Base-by-base conservation (phyloP, 2,888 invertebrate genomes). In the Sceliomorpha sp. region DNA sequence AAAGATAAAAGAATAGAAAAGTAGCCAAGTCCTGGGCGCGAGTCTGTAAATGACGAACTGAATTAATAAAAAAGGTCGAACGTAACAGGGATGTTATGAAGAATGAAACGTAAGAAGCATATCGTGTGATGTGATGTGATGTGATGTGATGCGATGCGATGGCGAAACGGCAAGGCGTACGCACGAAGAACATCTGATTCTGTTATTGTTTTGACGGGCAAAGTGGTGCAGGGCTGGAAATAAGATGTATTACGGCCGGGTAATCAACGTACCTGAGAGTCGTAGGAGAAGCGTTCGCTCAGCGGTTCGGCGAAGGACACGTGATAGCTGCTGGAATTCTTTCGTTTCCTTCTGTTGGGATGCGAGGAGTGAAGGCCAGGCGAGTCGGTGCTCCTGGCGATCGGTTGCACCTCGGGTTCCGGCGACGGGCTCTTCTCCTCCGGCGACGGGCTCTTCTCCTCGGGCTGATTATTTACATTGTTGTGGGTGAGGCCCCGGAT, bases 401-500 rank as follows among this genome's bases (percentile, higher is more conserved):
- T 75, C 29, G 64, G 71, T 68, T 85, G 86, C 7, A 80, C 73
- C 62, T 87, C 85, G 12, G 85, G 86, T 64, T 86, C 85, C 5
- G 87, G 85, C 26, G 85, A 82, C 1, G 88, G 84, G 44, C 81
- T 81, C 42, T 75, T 71, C n/a, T 72, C 74, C 14, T 81, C 81
- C n/a, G n/a, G n/a, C n/a, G n/a, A n/a, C 6, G 42, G 42, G 20
- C 75, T 78, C 64, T 82, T 82, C 27, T 82, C 86, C 37, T 77
- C 80, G 20, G 81, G 77, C 81, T 89, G 89, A 79, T 87, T 88
- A 84, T 90, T 90, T 83, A 91, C 93, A 90, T 94, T 94, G 89
- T 94, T 95, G 90, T 96, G 96, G 83, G 96, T 95, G 87, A 96
- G 92, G 85, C 96, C 96, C 89, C 96, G 90, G 76, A 94, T 95